Evolutionary conservation across 37 sponge, comb jelly and placozoan genomes (phyloP), one percentile per base, ranked within the genome.

Genomic region (Ianthella basta): DNA sequence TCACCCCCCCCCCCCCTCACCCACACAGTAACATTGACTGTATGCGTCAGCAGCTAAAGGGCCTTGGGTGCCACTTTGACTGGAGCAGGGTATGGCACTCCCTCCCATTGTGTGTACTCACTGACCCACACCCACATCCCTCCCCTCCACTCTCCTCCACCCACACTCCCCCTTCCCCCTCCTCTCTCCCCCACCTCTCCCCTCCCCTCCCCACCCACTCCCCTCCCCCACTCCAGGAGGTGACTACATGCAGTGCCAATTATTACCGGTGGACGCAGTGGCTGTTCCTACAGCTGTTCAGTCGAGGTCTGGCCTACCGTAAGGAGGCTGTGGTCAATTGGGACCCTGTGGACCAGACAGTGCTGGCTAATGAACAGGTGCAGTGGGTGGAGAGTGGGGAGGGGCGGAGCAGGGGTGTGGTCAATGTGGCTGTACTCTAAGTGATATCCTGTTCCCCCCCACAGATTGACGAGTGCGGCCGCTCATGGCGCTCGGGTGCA

Each of bases 211-310:
- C n/a, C n/a, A n/a, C n/a, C n/a, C n/a, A 63, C 65, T 30, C 50
- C 50, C 38, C 36, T 57, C 60, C 60, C 33, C 38, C 60, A 41
- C 36, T 66, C 0, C 56, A 94, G 94, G 94, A 95, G 79, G 61
- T 95, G 78, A 72, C 82, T 15, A 95, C 96, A 15, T 90, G 94
- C 61, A 74, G 80, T 16, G 94, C 93, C 0, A 84, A 88, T 37
- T 95, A 95, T 89, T 95, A 95, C 85, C 82, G 83, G 37, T 95
- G 96, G 96, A 93, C 94, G 0, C 96, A 95, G 80, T 95, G 96
- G 96, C 84, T 95, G 57, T 95, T 95, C 79, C 83, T 92, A 32
- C 88, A 93, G 74, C 89, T 95, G 35, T 90, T 88, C 81, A 72
- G 84, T 30, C 85, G 67, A 19, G 94, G 88, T 10, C 83, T 95